phyloP scores from a whole-genome alignment of 1,140 invertebrate species.

The Brachionus rubens region DNA sequence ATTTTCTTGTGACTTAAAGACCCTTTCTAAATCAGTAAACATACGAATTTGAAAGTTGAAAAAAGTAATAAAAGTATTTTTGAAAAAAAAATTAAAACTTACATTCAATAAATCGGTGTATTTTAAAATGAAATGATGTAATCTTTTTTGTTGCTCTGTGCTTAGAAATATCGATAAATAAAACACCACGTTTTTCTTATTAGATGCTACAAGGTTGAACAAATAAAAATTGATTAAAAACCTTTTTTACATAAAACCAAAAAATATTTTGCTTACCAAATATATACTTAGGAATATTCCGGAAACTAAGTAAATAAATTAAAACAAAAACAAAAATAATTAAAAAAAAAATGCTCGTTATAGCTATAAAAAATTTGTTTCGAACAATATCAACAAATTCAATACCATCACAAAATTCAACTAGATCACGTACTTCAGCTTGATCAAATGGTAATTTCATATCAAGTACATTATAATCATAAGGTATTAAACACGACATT shows the following conservation, averaged over 20 bases:
- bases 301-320: background rate
- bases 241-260: background rate
- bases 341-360: background rate
- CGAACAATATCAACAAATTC: background rate
- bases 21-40: no score
- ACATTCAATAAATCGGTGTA: background rate
- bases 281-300: background rate
- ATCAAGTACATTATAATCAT: background rate
- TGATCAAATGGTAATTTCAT: background rate
- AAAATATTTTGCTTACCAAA: conserved; percentile 8
- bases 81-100: no score
- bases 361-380: background rate
- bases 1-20: no score
- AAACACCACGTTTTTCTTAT: background rate
- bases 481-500: background rate
- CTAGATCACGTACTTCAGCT: background rate
- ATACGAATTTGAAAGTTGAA: no score
- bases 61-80: no score
- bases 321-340: background rate
- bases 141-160: background rate
- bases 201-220: no score
- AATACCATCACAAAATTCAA: conserved; percentile 1
- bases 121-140: background rate
- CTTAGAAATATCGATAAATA: conserved; percentile 23
- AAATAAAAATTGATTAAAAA: background rate